Percentiles rank a stretch among this genome's conserved stretches.
phyloP scores from a whole-genome alignment of 2,797 vertebrate genomes.

The Acomys russatus region DNA sequence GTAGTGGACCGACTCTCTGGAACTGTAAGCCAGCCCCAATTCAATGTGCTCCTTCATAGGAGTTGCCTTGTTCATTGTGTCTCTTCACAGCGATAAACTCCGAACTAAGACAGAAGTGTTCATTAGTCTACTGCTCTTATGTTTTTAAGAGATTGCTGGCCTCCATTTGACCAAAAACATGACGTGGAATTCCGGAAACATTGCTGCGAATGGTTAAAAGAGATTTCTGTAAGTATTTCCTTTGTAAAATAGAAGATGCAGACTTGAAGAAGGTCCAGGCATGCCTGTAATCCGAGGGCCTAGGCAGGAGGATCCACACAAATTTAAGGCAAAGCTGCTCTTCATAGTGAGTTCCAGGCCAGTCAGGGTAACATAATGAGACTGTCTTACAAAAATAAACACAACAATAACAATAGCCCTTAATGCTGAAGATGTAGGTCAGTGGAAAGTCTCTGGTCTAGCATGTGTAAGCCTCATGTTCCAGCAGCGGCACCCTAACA shows the following conservation, averaged over 20 bases:
- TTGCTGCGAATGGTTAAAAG: constrained; percentile 92
- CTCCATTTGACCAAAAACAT: constrained; percentile 86
- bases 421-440: background rate
- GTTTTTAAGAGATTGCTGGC: constrained; percentile 90
- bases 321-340: background rate
- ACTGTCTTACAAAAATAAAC: background rate
- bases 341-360: background rate
- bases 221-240: constrained; percentile 92
- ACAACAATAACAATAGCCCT: background rate
- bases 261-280: background rate
- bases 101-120: background rate
- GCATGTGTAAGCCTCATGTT: background rate
- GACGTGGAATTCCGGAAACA: constrained; percentile 91
- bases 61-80: background rate
- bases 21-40: background rate
- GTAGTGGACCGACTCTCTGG: background rate
- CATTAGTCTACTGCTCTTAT: constrained; percentile 46
- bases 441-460: background rate
- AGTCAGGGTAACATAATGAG: background rate
- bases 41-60: background rate
- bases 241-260: constrained; percentile 60
- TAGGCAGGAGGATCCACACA: background rate
- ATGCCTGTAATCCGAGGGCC: background rate
- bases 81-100: background rate
- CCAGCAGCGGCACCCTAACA: no score